Base-by-base conservation (phyloP, 1,140 invertebrate species). In the Drepana arcuata region DNA sequence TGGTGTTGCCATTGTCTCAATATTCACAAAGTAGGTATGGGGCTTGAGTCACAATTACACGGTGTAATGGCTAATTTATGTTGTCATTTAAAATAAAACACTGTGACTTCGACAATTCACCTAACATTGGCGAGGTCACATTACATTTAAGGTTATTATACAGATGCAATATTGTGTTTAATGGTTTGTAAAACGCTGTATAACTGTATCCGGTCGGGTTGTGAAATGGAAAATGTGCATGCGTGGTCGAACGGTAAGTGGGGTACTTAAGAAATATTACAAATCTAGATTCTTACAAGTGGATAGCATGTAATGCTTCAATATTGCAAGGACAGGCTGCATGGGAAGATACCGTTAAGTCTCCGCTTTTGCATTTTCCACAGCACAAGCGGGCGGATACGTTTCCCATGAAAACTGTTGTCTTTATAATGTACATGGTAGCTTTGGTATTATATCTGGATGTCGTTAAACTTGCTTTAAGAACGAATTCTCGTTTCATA, bases 11-110 rank as follows among this genome's bases (percentile, higher is more conserved):
- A 62, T 73, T 56, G 63, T 70, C 48, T 65, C 54, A 57, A 67
- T 48, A 54, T 65, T 63, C 68, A 71, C 65, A 58, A 52, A 50
- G 53, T 64, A 68, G 75, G 71, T 77, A 41, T 57, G 63, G 71
- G 67, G 71, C 68, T 73, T 73, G 39, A 57, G 58, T 59, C 60
- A 64, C 59, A 62, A 58, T 46, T 54, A 68, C 64, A 66, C 66
- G 75, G 73, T 78, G 69, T 65, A 56, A 66, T 65, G 75, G 69
- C 62, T 77, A 71, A 78, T 79, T 48, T 73, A 50, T 78, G 69
- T 77, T 67, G 65, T 77, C 62, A 66, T 70, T 73, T 57, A 57
- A 56, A 53, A 54, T 46, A 49, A 40, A 16, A 32, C 9, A 27
- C 50, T 53, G 44, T 48, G 41, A 47, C 25, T 45, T 39, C 48